A percentile compares a stretch with the other conserved stretches of the same genome.
These are phyloP conservation scores for Laticauda colubrina DNA, from an alignment of 2,113 vertebrate species.

Conservation along the genomic window DNA sequence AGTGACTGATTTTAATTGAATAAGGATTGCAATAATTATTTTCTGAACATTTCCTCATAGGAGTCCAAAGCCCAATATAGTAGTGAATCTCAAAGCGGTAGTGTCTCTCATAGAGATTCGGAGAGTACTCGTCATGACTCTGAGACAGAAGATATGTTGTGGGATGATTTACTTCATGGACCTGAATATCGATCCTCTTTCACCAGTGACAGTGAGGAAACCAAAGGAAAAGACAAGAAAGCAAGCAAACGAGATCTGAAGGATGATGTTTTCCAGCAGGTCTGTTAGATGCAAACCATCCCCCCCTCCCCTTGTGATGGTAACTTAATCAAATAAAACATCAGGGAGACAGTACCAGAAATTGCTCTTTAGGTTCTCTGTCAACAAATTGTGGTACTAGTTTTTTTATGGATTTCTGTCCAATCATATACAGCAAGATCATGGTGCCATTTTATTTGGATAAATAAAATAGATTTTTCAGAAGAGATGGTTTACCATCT, in stretches of 20 bases:
- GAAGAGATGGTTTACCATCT: background rate
- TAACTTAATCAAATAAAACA: background rate
- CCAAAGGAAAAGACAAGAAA: constrained; percentile 39
- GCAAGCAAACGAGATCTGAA: constrained; percentile 69
- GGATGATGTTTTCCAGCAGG: constrained; percentile 88
- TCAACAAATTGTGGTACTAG: background rate
- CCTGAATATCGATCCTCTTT: constrained; percentile 85
- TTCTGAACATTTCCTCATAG: constrained; percentile 19
- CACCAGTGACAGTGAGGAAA: constrained; percentile 85
- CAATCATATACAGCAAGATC: background rate
- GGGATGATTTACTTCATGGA: constrained; percentile 93
- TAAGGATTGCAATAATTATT: background rate
- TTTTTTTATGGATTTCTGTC: background rate
- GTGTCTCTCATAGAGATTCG: constrained; percentile 69
- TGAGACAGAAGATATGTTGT: constrained; percentile 92
- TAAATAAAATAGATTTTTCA: background rate
- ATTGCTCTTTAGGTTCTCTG: background rate
- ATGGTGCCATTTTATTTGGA: background rate
- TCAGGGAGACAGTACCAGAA: background rate
- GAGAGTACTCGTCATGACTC: constrained; percentile 84
- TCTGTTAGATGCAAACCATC: constrained; percentile 41
- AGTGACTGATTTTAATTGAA: background rate
- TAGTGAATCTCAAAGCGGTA: constrained; percentile 54
- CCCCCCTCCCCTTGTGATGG: background rate
- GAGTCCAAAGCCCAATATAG: constrained; percentile 51